A percentile compares a stretch with the other conserved stretches of the same genome.
These are phyloP conservation scores for Diplodus sargus DNA, from an alignment of 2,797 vertebrate species.

Conservation along the genomic window DNA sequence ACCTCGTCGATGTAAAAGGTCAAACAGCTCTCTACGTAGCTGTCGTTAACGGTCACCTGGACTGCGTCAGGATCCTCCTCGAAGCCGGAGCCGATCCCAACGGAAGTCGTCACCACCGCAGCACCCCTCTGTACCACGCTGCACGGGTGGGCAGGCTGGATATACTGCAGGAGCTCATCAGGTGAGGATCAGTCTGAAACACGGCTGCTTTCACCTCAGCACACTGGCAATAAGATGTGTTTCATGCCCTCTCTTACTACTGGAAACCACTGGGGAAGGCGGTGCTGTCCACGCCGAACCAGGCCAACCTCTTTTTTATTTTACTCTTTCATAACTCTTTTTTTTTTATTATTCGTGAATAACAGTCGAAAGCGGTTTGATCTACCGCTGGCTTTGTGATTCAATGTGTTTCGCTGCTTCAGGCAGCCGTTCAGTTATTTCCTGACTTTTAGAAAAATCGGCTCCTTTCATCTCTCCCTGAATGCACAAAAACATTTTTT, in stretches of 20 bases:
- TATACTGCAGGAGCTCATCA: conserved; percentile 92
- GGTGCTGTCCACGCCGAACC: neutral
- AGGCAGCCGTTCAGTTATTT: conserved; percentile 20
- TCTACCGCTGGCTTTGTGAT: neutral
- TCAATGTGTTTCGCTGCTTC: conserved; percentile 5
- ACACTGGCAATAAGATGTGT: neutral
- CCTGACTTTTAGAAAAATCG: neutral
- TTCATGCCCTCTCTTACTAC: neutral
- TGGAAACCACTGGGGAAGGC: neutral
- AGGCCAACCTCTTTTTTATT: neutral
- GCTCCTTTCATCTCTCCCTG: conserved; percentile 13
- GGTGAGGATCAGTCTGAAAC: conserved; percentile 73
- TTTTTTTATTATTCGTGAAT: neutral
- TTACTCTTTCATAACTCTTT: neutral
- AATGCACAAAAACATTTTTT: conserved; percentile 4
- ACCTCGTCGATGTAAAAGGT: conserved; percentile 95
- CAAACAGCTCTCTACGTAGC: conserved; percentile 95
- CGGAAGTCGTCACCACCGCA: conserved; percentile 94
- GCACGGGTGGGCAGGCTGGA: conserved; percentile 91
- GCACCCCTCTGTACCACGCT: conserved; percentile 93
- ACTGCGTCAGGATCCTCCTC: conserved; percentile 92
- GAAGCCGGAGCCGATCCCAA: conserved; percentile 94
- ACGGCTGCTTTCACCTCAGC: neutral
- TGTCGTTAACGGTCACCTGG: conserved; percentile 93
- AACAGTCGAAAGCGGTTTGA: neutral